phyloP scores from a whole-genome alignment of 1,140 invertebrate genomes.

The Sminthurides bifidus region DNA sequence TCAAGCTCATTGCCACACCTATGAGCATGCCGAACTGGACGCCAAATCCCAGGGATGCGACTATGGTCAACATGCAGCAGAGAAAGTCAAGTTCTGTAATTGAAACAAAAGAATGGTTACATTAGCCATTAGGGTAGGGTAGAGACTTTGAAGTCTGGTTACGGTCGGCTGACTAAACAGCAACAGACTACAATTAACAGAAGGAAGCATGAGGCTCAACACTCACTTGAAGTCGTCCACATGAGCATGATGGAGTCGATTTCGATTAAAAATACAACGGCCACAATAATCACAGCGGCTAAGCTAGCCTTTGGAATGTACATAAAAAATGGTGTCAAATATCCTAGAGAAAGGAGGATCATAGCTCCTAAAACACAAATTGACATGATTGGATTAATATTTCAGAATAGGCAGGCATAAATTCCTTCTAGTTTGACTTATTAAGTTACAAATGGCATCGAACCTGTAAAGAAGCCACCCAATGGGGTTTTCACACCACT shows the following conservation, averaged over 20 bases:
- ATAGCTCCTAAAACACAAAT: conserved; percentile 45
- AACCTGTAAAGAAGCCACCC: conserved; percentile 39
- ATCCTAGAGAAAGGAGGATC: conserved; percentile 61
- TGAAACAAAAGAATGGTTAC: neutral
- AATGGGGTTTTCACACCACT: conserved; percentile 50
- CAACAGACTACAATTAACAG: too few relatives aligned
- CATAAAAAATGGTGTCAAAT: conserved; percentile 74
- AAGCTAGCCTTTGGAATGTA: conserved; percentile 76
- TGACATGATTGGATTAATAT: too few relatives aligned
- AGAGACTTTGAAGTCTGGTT: too few relatives aligned
- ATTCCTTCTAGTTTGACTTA: too few relatives aligned
- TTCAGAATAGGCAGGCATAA: too few relatives aligned
- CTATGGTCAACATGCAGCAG: conserved; percentile 66
- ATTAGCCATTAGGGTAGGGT: too few relatives aligned
- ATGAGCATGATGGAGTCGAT: conserved; percentile 32
- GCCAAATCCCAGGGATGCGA: conserved; percentile 64
- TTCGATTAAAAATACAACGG: conserved; percentile 35
- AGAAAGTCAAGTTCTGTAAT: conserved; percentile 59
- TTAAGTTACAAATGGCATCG: neutral
- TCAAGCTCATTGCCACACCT: conserved; percentile 69
- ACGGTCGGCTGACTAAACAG: too few relatives aligned
- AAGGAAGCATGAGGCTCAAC: too few relatives aligned
- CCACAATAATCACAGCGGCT: conserved; percentile 45
- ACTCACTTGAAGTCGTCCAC: conserved; percentile 29
- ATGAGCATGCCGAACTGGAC: conserved; percentile 82